Evolutionary conservation across 1,140 invertebrate species (phyloP), one percentile per base, ranked within the genome.

Genomic region (Macrobrachium rosenbergii): DNA sequence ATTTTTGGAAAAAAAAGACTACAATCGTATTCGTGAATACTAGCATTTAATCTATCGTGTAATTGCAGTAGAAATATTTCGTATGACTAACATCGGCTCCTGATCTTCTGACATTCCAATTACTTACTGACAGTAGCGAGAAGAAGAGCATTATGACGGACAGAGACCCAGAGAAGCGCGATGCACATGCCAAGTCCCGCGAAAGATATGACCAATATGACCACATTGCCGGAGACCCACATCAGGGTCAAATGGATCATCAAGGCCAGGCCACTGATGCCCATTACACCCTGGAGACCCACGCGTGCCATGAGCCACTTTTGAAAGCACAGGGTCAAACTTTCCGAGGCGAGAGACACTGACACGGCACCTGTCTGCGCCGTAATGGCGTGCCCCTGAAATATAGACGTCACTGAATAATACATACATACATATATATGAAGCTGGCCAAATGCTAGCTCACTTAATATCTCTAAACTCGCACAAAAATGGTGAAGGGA

Each of bases 51-150:
- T n/a, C n/a, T n/a, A n/a, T n/a, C n/a, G n/a, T n/a, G 12, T 8
- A 52, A 52, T 52, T 8, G 6, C 2, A 12, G 52, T 37, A 52
- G 12, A 5, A 52, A 8, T 52, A 52, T 2, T 52, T 10, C 3
- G n/a, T 17, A 21, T 75, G n/a, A 58, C n/a, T 37, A 5, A 17
- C 3, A 17, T 58, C 19, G 52, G 43, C 17, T 52, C 6, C 17
- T 5, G n/a, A 37, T n/a, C 5, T 58, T 58, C 2, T 7, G 8
- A 5, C 17, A 10, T 45, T 10, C 37, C 12, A 43, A 17, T 7
- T 5, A 82, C 85, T 87, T 69, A 87, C 85, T 81, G 78, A 87
- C 85, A 17, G 85, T 87, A n/a, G 85, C 85, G 11, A 87, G 79
- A 17, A 87, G 85, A 12, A 87, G 78, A 8, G 85, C 63, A 43